These are phyloP conservation scores for Drosophila mettleri DNA, from an alignment of 2,888 invertebrate genomes.

Conservation along the genomic window DNA sequence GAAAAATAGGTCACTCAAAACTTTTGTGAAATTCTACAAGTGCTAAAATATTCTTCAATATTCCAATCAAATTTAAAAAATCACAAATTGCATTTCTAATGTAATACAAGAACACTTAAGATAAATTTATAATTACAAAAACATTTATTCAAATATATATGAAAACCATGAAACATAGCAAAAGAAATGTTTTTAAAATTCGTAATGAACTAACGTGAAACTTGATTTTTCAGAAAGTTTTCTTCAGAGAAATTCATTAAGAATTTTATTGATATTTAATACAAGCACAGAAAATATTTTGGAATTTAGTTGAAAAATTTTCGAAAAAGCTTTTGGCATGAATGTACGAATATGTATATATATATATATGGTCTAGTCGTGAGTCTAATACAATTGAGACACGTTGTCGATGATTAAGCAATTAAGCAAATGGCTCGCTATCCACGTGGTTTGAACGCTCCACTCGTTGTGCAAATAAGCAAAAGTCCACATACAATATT, in stretches of 20 bases:
- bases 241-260: too few relatives aligned
- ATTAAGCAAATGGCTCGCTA: constrained; percentile 48
- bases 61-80: neutral
- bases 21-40: neutral
- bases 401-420: constrained; percentile 32
- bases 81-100: neutral
- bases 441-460: constrained; percentile 4
- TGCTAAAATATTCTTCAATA: neutral
- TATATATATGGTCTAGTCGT: neutral
- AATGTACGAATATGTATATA: neutral
- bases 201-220: too few relatives aligned
- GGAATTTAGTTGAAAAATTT: constrained; percentile 3
- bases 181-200: neutral
- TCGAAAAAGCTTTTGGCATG: neutral
- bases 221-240: too few relatives aligned
- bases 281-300: neutral
- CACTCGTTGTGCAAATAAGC: constrained; percentile 9
- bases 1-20: neutral
- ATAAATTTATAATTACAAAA: neutral
- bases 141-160: neutral
- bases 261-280: constrained; percentile 19
- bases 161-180: neutral
- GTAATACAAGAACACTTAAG: too few relatives aligned
- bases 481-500: constrained; percentile 35
- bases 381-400: constrained; percentile 13